Base-by-base conservation (phyloP, 2,888 invertebrate species). In the Chelonus formosanus region DNA sequence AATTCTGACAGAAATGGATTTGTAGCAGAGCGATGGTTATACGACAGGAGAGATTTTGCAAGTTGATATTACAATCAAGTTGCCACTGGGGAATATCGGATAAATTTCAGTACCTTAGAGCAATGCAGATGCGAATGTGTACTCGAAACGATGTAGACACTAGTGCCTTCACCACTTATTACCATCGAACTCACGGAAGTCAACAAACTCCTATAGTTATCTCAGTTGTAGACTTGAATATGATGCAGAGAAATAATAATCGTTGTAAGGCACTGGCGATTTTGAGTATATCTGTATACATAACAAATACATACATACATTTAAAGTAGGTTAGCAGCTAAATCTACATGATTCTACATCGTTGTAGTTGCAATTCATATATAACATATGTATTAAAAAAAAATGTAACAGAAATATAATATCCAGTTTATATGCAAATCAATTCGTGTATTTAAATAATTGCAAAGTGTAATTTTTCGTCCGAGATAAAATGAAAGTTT, bases 191-290 rank as follows among this genome's bases (percentile, higher is more conserved):
- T 68, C 69, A 57, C 55, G 65, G 63, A 65, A 71, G 69, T 69
- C 65, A 68, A 70, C 68, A 68, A 64, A 65, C 68, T 69, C 67
- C n/a, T 20, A 62, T 64, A 63, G 69, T 63, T 67, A 69, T 68
- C 63, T 45, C 52, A 35, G 52, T 48, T 31, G 57, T 32, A 57
- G 57, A 56, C 53, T 58, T 57, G 34, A 8, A 20, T 50, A 10
- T 34, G 43, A 56, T 55, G 35, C 48, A 63, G 52, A 32, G 36
- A 56, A 8, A 63, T 56, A 8, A 63, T 56, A 63, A 57, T 57
- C 56, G 56, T 63, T 31, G 40, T 4, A 40, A 40, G 52, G 52
- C 34, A 34, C 52, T 52, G 52, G 52, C 52, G 52, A 52, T 52
- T 52, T 52, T 32, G 40, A 40, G 6, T 40, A 40, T 6, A 6